These are phyloP conservation scores for Alethe diademata DNA, from an alignment of 2,113 vertebrate species.

Conservation along the genomic window DNA sequence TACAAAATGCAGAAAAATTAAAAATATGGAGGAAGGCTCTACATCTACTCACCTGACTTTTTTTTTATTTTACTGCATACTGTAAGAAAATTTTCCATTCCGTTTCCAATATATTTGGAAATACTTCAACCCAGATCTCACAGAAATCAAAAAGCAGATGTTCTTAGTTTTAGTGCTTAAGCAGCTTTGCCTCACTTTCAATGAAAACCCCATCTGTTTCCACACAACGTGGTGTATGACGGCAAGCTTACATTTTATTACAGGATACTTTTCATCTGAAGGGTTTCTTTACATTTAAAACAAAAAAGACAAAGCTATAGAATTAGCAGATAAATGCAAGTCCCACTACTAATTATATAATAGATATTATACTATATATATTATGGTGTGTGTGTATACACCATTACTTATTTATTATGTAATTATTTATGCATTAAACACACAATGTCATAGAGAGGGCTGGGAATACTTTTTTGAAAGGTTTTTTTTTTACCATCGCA, in stretches of 20 bases:
- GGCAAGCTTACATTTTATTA: constrained; percentile 22
- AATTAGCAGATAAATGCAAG: background rate
- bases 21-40: background rate
- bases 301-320: background rate
- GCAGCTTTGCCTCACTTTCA: constrained; percentile 29
- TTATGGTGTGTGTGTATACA: background rate
- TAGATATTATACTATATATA: background rate
- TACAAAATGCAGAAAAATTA: background rate
- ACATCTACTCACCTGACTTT: background rate
- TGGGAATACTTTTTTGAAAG: background rate
- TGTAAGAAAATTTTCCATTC: background rate
- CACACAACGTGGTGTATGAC: background rate
- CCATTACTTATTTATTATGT: background rate
- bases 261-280: constrained; percentile 24
- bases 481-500: background rate
- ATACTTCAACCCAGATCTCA: constrained; percentile 1
- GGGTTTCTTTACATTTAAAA: background rate
- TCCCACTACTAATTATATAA: background rate
- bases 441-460: background rate
- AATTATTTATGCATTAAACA: background rate
- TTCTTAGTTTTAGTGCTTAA: constrained; percentile 8
- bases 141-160: constrained; percentile 38
- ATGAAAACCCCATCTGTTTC: constrained; percentile 54
- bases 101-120: background rate
- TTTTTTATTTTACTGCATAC: background rate